Percentiles rank a stretch among this genome's conserved stretches.
These are phyloP conservation scores for Drosophila ficusphila DNA, from an alignment of 1,140 invertebrate species.

Conservation along the genomic window DNA sequence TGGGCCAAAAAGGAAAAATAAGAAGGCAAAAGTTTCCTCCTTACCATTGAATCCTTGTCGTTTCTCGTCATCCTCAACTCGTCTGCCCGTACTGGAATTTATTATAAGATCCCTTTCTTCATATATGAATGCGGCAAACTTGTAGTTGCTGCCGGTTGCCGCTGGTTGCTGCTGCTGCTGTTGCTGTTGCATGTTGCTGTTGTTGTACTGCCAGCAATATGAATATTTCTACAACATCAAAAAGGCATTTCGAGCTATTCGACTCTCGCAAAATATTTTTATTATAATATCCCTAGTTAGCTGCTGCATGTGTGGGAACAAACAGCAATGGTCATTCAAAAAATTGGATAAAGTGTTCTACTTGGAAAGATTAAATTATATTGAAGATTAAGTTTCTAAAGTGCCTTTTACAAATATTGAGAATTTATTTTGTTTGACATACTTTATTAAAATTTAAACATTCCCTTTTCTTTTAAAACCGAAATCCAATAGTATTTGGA, in stretches of 20 bases:
- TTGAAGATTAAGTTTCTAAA: neutral
- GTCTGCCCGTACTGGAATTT: constrained; percentile 76
- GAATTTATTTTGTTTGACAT: no score
- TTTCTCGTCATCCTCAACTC: constrained; percentile 63
- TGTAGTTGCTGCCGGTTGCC: constrained; percentile 48
- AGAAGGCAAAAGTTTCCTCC: constrained; percentile 19
- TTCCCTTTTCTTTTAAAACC: no score
- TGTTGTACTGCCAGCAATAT: constrained; percentile 36
- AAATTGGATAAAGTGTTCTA: no score
- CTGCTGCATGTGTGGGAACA: constrained; percentile 26
- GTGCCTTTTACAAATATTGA: no score
- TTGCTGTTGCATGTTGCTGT: constrained; percentile 36
- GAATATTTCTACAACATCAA: constrained; percentile 77
- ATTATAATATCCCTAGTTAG: constrained; percentile 71
- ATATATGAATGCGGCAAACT: constrained; percentile 76
- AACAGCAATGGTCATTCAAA: neutral
- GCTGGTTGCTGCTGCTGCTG: constrained; percentile 1
- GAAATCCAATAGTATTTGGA: no score
- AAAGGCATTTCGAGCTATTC: constrained; percentile 79
- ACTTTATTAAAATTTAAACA: no score
- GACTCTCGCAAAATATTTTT: constrained; percentile 62
- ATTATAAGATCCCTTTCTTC: constrained; percentile 80
- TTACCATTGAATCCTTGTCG: constrained; percentile 38
- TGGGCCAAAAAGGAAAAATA: constrained; percentile 45
- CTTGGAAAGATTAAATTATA: neutral